Evolutionary conservation across 2,113 vertebrate genomes (phyloP).

Genomic region (Colius striatus): DNA sequence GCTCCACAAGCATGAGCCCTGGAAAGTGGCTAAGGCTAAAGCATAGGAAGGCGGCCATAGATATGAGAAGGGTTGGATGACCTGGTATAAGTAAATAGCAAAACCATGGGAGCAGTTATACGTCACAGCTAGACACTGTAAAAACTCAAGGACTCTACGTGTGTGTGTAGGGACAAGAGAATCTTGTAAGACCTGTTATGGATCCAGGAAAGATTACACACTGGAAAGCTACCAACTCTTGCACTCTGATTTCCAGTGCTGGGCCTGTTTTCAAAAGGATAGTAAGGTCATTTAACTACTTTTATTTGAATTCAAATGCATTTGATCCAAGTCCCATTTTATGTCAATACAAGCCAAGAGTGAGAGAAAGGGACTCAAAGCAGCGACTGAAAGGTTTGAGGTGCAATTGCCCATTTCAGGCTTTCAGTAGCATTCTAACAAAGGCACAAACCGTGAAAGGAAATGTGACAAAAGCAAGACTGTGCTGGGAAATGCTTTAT

Average conservation of each 20-base stretch:
- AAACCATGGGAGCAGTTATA: not conserved
- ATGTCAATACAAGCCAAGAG: not conserved
- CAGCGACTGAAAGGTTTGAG: not conserved
- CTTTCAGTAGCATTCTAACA: not conserved
- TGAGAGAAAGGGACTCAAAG: not conserved
- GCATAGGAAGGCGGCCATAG: not conserved
- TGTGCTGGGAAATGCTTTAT: not conserved
- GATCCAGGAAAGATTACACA: not conserved
- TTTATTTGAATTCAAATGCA: not conserved
- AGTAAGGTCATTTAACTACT: not conserved
- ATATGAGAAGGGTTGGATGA: not conserved
- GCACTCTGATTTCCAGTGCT: not conserved
- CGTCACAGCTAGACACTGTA: not conserved
- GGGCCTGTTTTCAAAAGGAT: not conserved
- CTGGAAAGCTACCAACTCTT: not conserved
- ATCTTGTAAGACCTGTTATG: not conserved
- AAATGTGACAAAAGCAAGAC: not conserved
- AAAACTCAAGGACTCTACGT: not conserved
- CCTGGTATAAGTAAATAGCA: not conserved
- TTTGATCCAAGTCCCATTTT: not conserved
- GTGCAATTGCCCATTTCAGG: not conserved
- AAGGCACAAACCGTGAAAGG: not conserved
- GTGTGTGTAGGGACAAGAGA: not conserved
- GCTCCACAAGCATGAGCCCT: not conserved
- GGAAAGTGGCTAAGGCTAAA: not conserved